Base-by-base conservation (phyloP, 2,113 vertebrate genomes). In the Caracal caracal region DNA sequence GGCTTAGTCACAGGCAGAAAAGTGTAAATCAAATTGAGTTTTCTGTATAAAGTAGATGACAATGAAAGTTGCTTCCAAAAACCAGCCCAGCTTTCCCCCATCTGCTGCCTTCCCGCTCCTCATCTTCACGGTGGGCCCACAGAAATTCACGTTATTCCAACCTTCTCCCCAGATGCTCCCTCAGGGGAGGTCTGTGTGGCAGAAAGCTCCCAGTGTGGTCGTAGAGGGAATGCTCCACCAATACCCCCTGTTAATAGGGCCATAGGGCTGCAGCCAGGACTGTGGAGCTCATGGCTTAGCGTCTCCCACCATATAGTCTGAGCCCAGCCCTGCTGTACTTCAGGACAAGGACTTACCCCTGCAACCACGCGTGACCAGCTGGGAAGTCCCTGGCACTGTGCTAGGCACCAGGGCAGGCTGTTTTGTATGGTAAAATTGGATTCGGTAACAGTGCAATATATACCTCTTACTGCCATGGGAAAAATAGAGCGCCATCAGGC, bases 1-100 rank as follows among this genome's bases (percentile, higher is more conserved):
- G 4, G 88, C 88, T 95, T 65, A 0, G 91, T 87, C 94, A 43
- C 2, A 94, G 95, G 80, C 53, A 81, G 75, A 61, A 80, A 59
- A 75, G 51, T 78, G 0, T 3, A 97, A 90, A 87, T 95, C 53
- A 88, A 6, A n/a, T 56, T 35, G 43, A 5, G 24, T 49, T 59
- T 94, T 93, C 83, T 40, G 59, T 94, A 70, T 78, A 70, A 89
- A 83, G 71, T 12, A 28, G 12, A 89, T 3, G n/a, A 73, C 63
- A 86, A 33, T 73, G n/a, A 11, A 71, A 49, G 40, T 93, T 2
- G 33, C 63, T 79, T 97, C 79, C 47, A 26, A 80, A 78, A 80
- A 28, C 12, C 1, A 83, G 16, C 7, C 4, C 6, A 10, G 16
- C 53, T 35, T 9, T 16, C 17, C 10, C 43, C 73, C 51, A 17